phyloP scores from a whole-genome alignment of 2,797 vertebrate genomes.

The Trichosurus vulpecula region DNA sequence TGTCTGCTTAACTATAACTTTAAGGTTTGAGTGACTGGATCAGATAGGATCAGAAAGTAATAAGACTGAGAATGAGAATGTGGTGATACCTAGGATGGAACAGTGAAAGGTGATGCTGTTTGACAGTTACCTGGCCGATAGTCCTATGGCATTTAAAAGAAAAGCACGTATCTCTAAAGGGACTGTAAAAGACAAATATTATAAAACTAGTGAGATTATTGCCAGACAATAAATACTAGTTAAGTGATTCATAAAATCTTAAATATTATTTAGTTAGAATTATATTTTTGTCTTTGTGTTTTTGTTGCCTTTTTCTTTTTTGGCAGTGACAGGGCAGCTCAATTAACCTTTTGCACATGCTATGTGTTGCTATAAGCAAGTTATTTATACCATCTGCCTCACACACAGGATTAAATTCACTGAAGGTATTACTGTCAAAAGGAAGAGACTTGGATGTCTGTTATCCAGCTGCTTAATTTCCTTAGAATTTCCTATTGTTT shows the following conservation, averaged over 20 bases:
- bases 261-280: conserved; percentile 39
- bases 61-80: not conserved
- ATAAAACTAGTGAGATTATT: not conserved
- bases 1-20: not conserved
- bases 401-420: conserved; percentile 8
- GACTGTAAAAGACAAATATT: not conserved
- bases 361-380: conserved; percentile 28
- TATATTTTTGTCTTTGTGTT: conserved; percentile 3
- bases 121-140: not conserved
- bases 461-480: not conserved
- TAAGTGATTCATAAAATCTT: conserved; percentile 29
- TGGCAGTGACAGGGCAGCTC: conserved; percentile 26
- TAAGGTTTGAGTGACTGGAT: not conserved
- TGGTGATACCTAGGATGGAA: not conserved
- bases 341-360: conserved; percentile 55
- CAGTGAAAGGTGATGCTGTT: no score
- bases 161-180: no score
- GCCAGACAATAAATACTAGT: conserved; percentile 31
- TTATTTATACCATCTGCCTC: conserved; percentile 51
- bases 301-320: not conserved
- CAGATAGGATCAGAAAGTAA: no score
- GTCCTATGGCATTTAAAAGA: no score
- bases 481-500: conserved; percentile 30
- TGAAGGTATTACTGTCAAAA: conserved; percentile 37
- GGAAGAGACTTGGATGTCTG: conserved; percentile 22